Percentiles rank a stretch among this genome's conserved stretches.
Conservation (phyloP, 2,888 invertebrate genomes). For the Drosophila heteroneura region DNA sequence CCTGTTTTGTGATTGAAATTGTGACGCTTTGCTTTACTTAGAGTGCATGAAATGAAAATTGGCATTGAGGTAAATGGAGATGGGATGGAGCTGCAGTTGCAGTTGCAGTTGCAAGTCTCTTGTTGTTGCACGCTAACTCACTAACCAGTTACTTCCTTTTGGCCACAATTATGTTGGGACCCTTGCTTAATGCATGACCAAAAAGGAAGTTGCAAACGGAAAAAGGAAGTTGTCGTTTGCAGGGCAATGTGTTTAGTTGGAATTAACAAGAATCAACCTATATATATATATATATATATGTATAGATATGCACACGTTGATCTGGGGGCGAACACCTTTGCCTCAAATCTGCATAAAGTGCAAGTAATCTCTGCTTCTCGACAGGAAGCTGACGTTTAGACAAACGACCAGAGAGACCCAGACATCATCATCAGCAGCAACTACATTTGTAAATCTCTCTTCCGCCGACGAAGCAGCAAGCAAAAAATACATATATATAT, state of each 20-base stretch:
- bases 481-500: conserved; percentile 12
- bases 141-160: conserved; percentile 63
- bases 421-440: conserved; percentile 35
- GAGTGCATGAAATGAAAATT: conserved; percentile 32
- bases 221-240: conserved; percentile 67
- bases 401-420: conserved; percentile 67
- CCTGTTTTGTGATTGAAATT: conserved; percentile 41
- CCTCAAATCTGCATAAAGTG: conserved; percentile 67
- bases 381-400: conserved; percentile 77
- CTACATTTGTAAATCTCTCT: conserved; percentile 72
- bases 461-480: conserved; percentile 64
- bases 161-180: conserved; percentile 44
- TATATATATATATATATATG: background rate
- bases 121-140: conserved; percentile 20
- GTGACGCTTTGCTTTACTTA: conserved; percentile 30
- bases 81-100: conserved; percentile 16
- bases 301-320: conserved; percentile 1
- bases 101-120: conserved; percentile 4
- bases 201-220: conserved; percentile 63
- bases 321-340: conserved; percentile 55
- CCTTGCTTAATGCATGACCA: conserved; percentile 22
- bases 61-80: conserved; percentile 30
- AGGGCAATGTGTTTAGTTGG: conserved; percentile 29
- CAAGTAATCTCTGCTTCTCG: conserved; percentile 66
- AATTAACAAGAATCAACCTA: conserved; percentile 22